Conservation (phyloP, 1,140 invertebrate genomes). For the Lamellibrachia luymesi region DNA sequence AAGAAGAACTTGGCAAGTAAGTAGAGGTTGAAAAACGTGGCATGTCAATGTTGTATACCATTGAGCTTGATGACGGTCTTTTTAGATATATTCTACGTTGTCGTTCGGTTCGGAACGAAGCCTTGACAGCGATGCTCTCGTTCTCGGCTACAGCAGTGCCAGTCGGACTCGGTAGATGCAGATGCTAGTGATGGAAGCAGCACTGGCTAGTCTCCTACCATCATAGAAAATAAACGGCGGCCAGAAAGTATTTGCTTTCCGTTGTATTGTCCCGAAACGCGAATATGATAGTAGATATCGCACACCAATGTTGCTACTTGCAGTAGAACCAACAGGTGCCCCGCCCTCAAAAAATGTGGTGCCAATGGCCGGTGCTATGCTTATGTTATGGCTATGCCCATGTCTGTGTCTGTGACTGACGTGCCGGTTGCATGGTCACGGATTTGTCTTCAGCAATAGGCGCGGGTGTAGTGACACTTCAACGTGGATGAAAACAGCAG, state of each 20-base stretch:
- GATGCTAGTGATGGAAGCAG: neutral
- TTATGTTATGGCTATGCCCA: neutral
- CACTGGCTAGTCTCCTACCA: neutral
- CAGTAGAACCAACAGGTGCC: neutral
- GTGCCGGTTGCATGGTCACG: neutral
- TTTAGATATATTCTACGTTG: neutral
- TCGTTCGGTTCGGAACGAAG: neutral
- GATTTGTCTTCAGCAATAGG: neutral
- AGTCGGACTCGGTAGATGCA: neutral
- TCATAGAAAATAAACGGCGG: neutral
- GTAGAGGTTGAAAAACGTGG: slow-evolving; percentile 57
- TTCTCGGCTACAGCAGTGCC: neutral
- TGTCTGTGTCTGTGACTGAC: neutral
- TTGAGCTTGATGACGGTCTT: neutral
- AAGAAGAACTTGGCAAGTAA: slow-evolving; percentile 99
- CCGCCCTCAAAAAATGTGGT: neutral
- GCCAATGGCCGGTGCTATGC: neutral
- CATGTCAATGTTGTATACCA: neutral
- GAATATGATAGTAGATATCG: neutral
- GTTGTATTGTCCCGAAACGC: neutral
- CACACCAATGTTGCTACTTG: neutral
- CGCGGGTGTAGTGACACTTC: neutral
- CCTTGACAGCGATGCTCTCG: neutral
- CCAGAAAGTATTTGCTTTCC: neutral
- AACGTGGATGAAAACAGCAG: neutral